Conservation (phyloP, 1,140 invertebrate species). For the Leptinotarsa lineolata region DNA sequence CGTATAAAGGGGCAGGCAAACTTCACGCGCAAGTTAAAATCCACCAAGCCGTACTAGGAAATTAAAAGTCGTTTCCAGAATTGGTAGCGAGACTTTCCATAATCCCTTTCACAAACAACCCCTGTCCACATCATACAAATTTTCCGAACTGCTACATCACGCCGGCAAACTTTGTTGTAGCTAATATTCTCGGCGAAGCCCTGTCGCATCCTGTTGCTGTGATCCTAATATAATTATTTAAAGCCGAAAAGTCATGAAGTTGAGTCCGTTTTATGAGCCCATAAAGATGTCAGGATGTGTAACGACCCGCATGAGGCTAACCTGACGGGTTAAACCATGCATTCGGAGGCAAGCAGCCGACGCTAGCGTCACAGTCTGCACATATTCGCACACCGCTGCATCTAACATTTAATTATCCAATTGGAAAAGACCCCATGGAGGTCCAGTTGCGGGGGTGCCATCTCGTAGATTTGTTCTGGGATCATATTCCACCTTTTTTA, state of each 20-base stretch:
- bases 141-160: background rate
- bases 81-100: background rate
- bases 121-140: background rate
- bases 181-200: background rate
- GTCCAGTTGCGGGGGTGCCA: background rate
- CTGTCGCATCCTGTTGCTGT: slow-evolving; percentile 22
- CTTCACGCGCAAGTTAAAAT: too few species aligned
- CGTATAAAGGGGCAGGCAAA: too few species aligned
- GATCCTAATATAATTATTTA: slow-evolving; percentile 31
- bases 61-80: background rate
- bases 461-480: too few species aligned
- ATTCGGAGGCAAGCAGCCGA: slow-evolving; percentile 23
- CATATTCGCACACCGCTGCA: slow-evolving; percentile 41
- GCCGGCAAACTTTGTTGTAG: background rate
- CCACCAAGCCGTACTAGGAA: too few species aligned
- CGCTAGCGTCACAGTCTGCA: slow-evolving; percentile 27
- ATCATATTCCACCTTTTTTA: too few species aligned
- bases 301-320: slow-evolving; percentile 39
- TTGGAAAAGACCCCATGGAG: slow-evolving; percentile 33
- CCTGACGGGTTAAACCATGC: slow-evolving; percentile 32
- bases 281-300: slow-evolving; percentile 42
- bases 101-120: background rate
- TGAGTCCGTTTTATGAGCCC: slow-evolving; percentile 43
- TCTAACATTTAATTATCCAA: slow-evolving; percentile 48
- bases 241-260: slow-evolving; percentile 32